Evolutionary conservation across 2,113 vertebrate genomes (phyloP).

Genomic region (Cyanoramphus novaezelandiae): DNA sequence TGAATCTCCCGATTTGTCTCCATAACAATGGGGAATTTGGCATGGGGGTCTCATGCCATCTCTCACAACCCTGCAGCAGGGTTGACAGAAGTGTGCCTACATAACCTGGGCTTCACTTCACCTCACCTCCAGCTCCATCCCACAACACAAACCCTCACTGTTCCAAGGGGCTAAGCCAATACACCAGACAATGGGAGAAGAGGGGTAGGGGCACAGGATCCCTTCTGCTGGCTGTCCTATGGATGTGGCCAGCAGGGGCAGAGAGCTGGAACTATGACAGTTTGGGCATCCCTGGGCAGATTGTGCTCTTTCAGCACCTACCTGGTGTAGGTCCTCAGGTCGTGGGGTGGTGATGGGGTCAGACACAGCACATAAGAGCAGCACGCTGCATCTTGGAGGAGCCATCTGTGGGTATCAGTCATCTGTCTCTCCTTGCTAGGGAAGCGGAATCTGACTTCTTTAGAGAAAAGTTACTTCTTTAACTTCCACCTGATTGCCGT

Average conservation of each 20-base stretch:
- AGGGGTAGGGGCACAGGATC: fast-evolving
- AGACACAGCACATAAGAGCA: background rate
- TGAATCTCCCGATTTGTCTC: background rate
- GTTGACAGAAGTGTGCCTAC: background rate
- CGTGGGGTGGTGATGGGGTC: fast-evolving
- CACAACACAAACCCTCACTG: background rate
- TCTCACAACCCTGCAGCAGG: background rate
- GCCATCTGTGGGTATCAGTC: background rate
- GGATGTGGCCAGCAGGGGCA: background rate
- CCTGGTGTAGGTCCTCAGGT: background rate
- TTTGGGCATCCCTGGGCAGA: background rate
- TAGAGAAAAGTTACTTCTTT: background rate
- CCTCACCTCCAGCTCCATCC: background rate
- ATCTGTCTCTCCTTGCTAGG: background rate
- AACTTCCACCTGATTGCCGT: background rate
- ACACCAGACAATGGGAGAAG: background rate
- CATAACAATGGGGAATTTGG: background rate
- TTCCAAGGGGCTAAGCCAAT: background rate
- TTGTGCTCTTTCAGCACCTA: background rate
- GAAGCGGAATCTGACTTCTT: background rate
- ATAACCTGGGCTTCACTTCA: background rate
- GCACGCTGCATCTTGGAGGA: fast-evolving
- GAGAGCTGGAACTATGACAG: background rate
- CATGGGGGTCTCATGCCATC: background rate
- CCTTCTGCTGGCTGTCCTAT: background rate